Base-by-base conservation (phyloP, 92 coral and sea anemone genomes). In the Micromussa lordhowensis region DNA sequence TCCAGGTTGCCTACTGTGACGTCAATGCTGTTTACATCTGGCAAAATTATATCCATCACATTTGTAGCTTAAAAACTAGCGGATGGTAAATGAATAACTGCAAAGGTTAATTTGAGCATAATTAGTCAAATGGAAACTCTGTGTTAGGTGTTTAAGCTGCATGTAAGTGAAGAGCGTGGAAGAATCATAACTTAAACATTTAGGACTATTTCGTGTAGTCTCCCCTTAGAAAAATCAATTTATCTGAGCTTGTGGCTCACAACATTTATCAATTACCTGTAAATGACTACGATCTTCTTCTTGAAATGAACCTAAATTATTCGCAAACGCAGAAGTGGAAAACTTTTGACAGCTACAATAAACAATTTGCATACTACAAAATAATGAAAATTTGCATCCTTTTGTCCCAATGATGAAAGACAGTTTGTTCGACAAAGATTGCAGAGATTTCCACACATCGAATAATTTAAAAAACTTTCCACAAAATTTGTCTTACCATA, bases 281-380 rank as follows among this genome's bases (percentile, higher is more conserved):
- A 11, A 58, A 0, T 35, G 12, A 5, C 44, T 9, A 24, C 15
- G 73, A 40, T 82, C 26, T 18, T 18, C 29, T 63, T 30, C 28
- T 26, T 64, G 26, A 82, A 66, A 28, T 49, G 32, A 71, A 11
- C 29, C 24, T 21, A 53, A 71, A 31, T 83, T 53, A 82, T 69
- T 71, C 78, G 49, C 3, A 31, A 66, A 69, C 68, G 68, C 24
- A 26, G 68, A 69, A 3, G 86, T 70, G 86, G 68, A 70, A 83
- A 83, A 83, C 8, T 35, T 44, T 68, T 53, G 64, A 40, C 15
- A 61, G 69, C 12, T 2, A 35, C 74, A 81, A 81, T 80, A 35
- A 54, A 57, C 24, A 61, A 44, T 24, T 22, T 80, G 36, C 18
- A 64, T n/a, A 13, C 66, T 53, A 11, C 79, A 44, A 40, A 40